These are phyloP conservation scores for Falco naumanni DNA, from an alignment of 2,797 vertebrate genomes.

Conservation along the genomic window DNA sequence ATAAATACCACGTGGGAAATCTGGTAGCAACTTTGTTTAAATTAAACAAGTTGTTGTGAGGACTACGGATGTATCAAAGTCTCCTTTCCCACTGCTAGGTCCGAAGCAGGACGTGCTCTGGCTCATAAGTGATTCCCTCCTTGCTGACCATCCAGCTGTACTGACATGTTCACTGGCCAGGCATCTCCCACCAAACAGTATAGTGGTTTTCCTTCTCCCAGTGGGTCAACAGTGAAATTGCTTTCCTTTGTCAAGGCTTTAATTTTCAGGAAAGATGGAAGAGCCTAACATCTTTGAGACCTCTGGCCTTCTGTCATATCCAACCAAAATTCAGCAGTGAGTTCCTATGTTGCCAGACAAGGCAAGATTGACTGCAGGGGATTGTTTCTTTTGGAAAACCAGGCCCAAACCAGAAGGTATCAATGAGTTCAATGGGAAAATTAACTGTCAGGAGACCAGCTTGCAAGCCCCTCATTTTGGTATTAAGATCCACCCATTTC, in stretches of 20 bases:
- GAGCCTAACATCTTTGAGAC: not conserved
- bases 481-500: conserved; percentile 12
- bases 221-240: not conserved
- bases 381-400: not conserved
- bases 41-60: not conserved
- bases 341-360: not conserved
- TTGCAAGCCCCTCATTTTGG: conserved; percentile 22
- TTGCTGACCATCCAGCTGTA: not conserved
- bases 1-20: not conserved
- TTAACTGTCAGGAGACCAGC: not conserved
- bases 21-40: not conserved
- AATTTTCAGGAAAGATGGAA: conserved; percentile 2
- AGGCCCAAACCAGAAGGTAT: not conserved
- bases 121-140: not conserved
- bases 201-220: not conserved
- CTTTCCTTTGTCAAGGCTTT: not conserved
- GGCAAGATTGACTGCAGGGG: not conserved
- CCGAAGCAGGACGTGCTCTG: not conserved
- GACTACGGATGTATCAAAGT: not conserved
- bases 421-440: not conserved
- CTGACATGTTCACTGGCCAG: not conserved
- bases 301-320: not conserved
- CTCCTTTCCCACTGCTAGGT: not conserved
- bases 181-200: not conserved
- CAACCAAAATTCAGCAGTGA: not conserved